Conservation (phyloP, 2,888 invertebrate genomes). For the Dynastes maya region DNA sequence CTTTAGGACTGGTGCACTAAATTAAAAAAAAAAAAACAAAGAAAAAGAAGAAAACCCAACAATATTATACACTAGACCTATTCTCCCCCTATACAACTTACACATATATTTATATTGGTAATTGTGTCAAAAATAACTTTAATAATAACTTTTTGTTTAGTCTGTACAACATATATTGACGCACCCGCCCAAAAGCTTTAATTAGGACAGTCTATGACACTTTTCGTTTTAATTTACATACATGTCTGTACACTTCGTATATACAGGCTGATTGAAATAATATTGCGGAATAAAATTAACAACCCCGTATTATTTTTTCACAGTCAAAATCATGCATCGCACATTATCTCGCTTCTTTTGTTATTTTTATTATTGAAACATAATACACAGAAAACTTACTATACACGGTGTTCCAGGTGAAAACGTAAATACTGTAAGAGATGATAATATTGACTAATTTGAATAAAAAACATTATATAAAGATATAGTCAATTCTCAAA, state of each 20-base stretch:
- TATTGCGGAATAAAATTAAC: background rate
- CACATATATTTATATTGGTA: constrained; percentile 65
- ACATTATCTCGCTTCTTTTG: too few species aligned
- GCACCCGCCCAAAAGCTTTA: constrained; percentile 58
- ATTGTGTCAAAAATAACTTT: constrained; percentile 70
- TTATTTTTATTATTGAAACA: too few species aligned
- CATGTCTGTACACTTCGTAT: background rate
- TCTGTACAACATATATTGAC: constrained; percentile 66
- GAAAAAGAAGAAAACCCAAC: constrained; percentile 63
- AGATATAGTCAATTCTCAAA: too few species aligned
- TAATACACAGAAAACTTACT: too few species aligned
- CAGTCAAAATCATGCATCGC: too few species aligned
- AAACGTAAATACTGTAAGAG: too few species aligned
- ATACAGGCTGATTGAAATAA: background rate
- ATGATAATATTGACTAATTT: too few species aligned
- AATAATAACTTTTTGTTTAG: constrained; percentile 62
- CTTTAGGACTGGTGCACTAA: constrained; percentile 60
- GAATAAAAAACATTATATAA: too few species aligned
- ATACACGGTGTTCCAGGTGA: too few species aligned
- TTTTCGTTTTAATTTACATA: constrained; percentile 28
- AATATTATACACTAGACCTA: constrained; percentile 69
- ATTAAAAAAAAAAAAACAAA: constrained; percentile 52
- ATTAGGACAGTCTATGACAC: constrained; percentile 49
- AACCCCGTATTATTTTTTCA: too few species aligned
- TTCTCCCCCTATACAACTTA: constrained; percentile 69